A percentile compares a stretch with the other conserved stretches of the same genome.
Conservation (phyloP, 64 coral and sea anemone genomes). For the Porites australiensis region DNA sequence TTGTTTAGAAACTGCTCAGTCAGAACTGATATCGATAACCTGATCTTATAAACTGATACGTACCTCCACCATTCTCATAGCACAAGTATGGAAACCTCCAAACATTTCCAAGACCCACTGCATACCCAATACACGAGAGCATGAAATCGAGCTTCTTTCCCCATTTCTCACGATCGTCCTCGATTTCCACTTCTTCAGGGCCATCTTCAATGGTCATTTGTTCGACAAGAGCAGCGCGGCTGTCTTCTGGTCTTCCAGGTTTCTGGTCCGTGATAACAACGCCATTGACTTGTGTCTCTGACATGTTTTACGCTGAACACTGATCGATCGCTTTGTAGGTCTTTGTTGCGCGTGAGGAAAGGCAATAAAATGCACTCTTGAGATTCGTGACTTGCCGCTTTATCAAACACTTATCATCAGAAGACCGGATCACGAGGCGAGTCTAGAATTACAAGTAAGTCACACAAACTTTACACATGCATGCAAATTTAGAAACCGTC, state of each 20-base stretch:
- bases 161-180: slow-evolving; percentile 65
- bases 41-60: neutral
- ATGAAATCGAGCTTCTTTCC: slow-evolving; percentile 74
- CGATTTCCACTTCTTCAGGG: neutral
- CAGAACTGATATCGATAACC: no score
- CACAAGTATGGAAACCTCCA: slow-evolving; percentile 84
- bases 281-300: neutral
- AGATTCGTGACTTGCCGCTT: neutral
- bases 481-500: no score
- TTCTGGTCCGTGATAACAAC: neutral
- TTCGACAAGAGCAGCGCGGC: slow-evolving; percentile 27
- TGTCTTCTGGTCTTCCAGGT: slow-evolving; percentile 16
- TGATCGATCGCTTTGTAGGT: neutral
- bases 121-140: slow-evolving; percentile 66
- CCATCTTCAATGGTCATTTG: slow-evolving; percentile 30
- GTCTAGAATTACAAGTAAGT: no score
- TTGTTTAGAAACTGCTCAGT: no score
- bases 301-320: neutral
- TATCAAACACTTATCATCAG: neutral
- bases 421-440: no score
- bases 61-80: slow-evolving; percentile 76
- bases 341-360: neutral
- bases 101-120: slow-evolving; percentile 71
- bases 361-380: neutral
- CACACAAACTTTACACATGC: no score